Evolutionary conservation across 2,797 vertebrate species (phyloP), one percentile per base, ranked within the genome.

Genomic region (Rhyacichthys aspro): DNA sequence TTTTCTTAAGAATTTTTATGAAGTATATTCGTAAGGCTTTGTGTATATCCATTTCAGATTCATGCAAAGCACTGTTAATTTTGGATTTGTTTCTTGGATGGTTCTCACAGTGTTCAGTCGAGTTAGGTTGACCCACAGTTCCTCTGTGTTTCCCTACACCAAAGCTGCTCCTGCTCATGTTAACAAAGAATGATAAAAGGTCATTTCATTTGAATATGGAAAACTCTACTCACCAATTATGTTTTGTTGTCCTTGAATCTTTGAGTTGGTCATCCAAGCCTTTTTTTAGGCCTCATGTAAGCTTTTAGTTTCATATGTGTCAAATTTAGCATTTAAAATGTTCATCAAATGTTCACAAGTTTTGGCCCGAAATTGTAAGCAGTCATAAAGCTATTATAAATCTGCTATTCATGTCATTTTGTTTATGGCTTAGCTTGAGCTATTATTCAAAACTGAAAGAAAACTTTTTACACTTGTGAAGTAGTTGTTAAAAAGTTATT

Each of bases 41-140:
- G 86, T 79, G 74, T 84, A 74, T 85, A 86, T 91, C 80, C 63
- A 77, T 90, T 88, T 86, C 80, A 81, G 74, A 57, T 57, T 85
- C 80, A 78, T 81, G 78, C 80, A 74, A 83, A 81, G 79, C 66
- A 61, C 55, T 88, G 77, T 86, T 89, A 80, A 9, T 84, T 70
- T 88, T 89, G 80, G 86, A 86, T 60, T 63, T 36, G 58, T 50
- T 83, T 86, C 79, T 61, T 89, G 84, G 81, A 84, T 67, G 57
- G 71, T 78, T 55, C 11, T 53, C 23, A 63, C 8, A 19, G 66
- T 34, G 71, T 59, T 79, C 81, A 52, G 48, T 56, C 19, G 81
- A 70, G 75, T 63, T 58, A 70, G 58, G 61, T 9, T 79, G 84
- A 84, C 81, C 85, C 76, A 67, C 71, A 79, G 79, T 78, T 67